Evolutionary conservation across 1,140 invertebrate genomes (phyloP).

Genomic region (Drosophila varians): DNA sequence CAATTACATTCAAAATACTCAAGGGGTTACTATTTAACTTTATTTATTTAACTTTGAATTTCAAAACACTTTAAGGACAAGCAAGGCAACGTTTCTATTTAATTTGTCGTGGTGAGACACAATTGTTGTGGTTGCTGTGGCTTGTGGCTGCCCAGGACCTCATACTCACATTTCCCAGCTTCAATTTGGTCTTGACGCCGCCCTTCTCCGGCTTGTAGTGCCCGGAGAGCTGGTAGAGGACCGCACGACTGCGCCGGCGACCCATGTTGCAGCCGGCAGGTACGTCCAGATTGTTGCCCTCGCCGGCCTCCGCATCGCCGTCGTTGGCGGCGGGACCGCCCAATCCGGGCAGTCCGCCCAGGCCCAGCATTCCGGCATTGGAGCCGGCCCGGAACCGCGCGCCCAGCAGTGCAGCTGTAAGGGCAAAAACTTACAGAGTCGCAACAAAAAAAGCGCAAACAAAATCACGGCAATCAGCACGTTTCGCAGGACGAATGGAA

Average conservation of each 20-base stretch:
- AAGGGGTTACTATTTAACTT: neutral
- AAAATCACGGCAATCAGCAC: conserved; percentile 16
- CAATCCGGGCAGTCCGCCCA: conserved; percentile 88
- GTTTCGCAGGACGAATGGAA: conserved; percentile 1
- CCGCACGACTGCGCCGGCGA: conserved; percentile 94
- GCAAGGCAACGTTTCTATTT: conserved; percentile 23
- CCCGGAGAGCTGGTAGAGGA: conserved; percentile 97
- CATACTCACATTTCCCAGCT: conserved; percentile 95
- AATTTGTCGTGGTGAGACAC: conserved; percentile 19
- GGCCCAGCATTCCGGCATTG: conserved; percentile 88
- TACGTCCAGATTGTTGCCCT: conserved; percentile 91
- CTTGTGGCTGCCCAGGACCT: neutral
- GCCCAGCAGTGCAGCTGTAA: conserved; percentile 83
- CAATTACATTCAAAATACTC: conserved; percentile 6
- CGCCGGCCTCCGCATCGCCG: conserved; percentile 88
- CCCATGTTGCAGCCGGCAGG: conserved; percentile 94
- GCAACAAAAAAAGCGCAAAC: conserved; percentile 55
- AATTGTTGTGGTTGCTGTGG: conserved; percentile 4
- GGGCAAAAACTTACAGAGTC: conserved; percentile 83
- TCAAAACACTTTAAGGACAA: neutral
- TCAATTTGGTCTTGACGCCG: conserved; percentile 94
- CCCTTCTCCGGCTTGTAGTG: conserved; percentile 95
- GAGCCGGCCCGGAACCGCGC: conserved; percentile 86
- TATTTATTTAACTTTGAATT: neutral
- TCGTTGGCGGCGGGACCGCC: conserved; percentile 85